Evolutionary conservation across 2,797 vertebrate genomes (phyloP).

Genomic region (Rhadinocentrus ornatus): DNA sequence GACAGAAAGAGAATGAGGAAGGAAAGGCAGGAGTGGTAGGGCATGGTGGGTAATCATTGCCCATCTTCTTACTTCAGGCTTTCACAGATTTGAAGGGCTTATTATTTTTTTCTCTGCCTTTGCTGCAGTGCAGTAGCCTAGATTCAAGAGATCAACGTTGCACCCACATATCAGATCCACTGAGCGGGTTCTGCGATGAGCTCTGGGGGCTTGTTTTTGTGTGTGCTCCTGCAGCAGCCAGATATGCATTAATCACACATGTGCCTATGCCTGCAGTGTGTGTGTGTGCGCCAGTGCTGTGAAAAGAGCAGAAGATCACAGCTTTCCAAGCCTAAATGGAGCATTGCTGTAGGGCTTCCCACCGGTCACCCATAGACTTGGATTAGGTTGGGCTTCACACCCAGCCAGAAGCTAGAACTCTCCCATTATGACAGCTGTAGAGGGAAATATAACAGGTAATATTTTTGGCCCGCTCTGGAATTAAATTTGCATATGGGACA

Average conservation of each 20-base stretch:
- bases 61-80: conserved; percentile 55
- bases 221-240: conserved; percentile 8
- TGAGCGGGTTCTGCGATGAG: conserved; percentile 55
- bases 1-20: conserved; percentile 24
- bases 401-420: conserved; percentile 41
- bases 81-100: conserved; percentile 57
- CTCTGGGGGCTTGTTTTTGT: conserved; percentile 51
- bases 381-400: conserved; percentile 46
- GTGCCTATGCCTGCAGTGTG: conserved; percentile 18
- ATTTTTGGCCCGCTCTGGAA: conserved; percentile 37
- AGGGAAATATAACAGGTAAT: conserved; percentile 55
- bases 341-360: conserved; percentile 43
- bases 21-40: conserved; percentile 26
- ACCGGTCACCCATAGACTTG: conserved; percentile 42
- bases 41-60: conserved; percentile 58
- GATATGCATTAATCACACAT: conserved; percentile 27
- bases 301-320: conserved; percentile 54
- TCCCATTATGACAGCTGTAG: conserved; percentile 34
- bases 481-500: conserved; percentile 47
- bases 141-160: conserved; percentile 61
- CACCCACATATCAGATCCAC: conserved; percentile 63
- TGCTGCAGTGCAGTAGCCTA: conserved; percentile 75
- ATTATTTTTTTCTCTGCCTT: conserved; percentile 42
- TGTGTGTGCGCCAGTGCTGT: conserved; percentile 18
- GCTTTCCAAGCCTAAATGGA: conserved; percentile 49